phyloP scores from a whole-genome alignment of 2,888 invertebrate species.

The Pimpla rufipes region DNA sequence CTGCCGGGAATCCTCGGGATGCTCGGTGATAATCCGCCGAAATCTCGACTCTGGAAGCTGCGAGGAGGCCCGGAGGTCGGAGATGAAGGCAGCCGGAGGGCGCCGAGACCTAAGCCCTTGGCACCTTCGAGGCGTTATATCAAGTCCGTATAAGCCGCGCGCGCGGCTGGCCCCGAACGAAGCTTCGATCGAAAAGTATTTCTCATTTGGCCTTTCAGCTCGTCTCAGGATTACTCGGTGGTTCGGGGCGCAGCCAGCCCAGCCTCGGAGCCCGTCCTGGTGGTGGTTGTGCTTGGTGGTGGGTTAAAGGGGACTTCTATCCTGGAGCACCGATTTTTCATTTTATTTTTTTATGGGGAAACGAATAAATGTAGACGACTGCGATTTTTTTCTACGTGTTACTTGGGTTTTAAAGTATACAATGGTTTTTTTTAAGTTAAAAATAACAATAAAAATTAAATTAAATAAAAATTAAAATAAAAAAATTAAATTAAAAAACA shows the following conservation, averaged over 20 bases:
- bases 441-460: no score
- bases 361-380: no score
- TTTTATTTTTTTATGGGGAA: no score
- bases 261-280: no score
- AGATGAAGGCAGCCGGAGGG: constrained; percentile 38
- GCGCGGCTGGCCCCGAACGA: constrained; percentile 58
- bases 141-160: constrained; percentile 75
- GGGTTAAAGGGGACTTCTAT: no score
- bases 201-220: constrained; percentile 83
- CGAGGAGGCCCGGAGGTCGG: constrained; percentile 44
- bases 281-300: constrained; percentile 12
- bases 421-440: no score
- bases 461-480: no score
- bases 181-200: constrained; percentile 83
- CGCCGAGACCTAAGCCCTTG: constrained; percentile 58
- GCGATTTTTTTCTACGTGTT: no score
- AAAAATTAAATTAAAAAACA: no score
- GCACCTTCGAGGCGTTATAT: constrained; percentile 74
- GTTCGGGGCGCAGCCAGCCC: no score
- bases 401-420: no score
- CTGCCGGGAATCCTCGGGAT: constrained; percentile 29
- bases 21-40: constrained; percentile 75
- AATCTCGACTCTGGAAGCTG: constrained; percentile 73
- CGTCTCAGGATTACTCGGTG: constrained; percentile 79
- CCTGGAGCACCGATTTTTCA: no score